Conservation (phyloP, 2,113 vertebrate genomes). For the Micronisus gabar region DNA sequence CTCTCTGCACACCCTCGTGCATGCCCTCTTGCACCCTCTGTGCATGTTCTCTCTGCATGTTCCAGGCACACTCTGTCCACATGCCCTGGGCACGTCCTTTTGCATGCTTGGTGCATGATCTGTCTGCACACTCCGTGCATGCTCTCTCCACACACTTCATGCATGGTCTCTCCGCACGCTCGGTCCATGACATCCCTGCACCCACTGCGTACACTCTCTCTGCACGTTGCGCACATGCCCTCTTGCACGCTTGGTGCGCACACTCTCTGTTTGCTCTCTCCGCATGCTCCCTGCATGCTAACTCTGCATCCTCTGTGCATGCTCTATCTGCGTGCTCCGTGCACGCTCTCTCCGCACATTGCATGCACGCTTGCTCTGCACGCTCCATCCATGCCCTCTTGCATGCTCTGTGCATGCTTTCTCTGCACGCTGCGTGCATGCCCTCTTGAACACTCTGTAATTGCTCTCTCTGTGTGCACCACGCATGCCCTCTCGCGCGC, state of each 20-base stretch:
- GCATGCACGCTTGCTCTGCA: neutral
- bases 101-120: neutral
- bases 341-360: accelerated
- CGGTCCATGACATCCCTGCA: neutral
- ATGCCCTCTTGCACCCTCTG: neutral
- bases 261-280: neutral
- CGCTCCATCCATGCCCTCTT: neutral
- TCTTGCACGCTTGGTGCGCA: neutral
- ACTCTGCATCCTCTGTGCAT: too few species aligned
- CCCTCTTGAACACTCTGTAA: accelerated
- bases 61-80: accelerated
- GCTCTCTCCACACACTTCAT: neutral
- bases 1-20: neutral
- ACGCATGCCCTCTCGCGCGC: accelerated
- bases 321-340: too few species aligned
- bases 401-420: accelerated
- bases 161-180: too few species aligned
- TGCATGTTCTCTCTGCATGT: accelerated
- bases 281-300: neutral
- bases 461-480: accelerated
- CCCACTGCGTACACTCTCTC: accelerated
- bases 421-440: accelerated
- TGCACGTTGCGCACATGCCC: accelerated
- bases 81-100: accelerated
- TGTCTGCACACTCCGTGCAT: neutral